Conservation (phyloP, 2,888 invertebrate species). For the Pachliopta kotzebuea region DNA sequence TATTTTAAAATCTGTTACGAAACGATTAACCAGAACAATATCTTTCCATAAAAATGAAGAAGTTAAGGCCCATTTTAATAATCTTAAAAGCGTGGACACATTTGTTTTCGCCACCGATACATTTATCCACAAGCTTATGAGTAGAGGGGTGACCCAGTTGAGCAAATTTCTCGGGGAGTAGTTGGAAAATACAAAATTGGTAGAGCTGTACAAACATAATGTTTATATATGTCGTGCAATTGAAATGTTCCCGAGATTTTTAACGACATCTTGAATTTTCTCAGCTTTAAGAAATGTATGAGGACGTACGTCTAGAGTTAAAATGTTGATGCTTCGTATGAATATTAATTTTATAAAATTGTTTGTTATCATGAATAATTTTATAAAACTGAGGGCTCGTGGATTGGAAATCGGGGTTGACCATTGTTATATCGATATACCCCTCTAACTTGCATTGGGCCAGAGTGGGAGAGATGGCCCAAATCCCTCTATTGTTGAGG, state of each 20-base stretch:
- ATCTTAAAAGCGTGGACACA: constrained; percentile 15
- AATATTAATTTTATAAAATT: no score
- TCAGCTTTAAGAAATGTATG: neutral
- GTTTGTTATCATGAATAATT: neutral
- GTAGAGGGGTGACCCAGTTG: constrained; percentile 9
- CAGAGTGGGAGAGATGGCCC: no score
- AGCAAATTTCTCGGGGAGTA: neutral
- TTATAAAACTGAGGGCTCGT: neutral
- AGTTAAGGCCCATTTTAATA: constrained; percentile 17
- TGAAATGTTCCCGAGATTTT: neutral
- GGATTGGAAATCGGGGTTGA: neutral
- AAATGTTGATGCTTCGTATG: no score
- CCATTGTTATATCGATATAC: no score
- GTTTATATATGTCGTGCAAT: neutral
- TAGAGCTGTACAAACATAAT: neutral
- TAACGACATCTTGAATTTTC: neutral
- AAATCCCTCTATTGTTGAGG: no score
- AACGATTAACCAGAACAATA: neutral
- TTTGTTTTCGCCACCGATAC: constrained; percentile 11
- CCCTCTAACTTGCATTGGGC: no score
- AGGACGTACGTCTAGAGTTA: no score
- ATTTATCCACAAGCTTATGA: constrained; percentile 14
- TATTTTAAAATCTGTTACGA: no score
- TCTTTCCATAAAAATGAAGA: constrained; percentile 15
- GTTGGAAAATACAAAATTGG: constrained; percentile 2